phyloP scores from a whole-genome alignment of 2,797 vertebrate species.

The Gobionotothen gibberifrons region DNA sequence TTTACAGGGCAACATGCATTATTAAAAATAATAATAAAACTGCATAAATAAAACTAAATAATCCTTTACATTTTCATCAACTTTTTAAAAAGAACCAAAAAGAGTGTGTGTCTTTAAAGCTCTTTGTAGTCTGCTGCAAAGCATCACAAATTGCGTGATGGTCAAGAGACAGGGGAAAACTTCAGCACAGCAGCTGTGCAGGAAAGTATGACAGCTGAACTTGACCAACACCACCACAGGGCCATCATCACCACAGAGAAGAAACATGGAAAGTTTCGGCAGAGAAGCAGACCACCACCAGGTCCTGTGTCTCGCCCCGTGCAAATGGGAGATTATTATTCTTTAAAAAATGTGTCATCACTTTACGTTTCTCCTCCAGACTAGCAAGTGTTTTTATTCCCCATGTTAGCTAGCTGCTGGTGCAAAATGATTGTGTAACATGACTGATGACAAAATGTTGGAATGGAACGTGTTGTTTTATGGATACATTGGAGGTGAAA shows the following conservation, averaged over 20 bases:
- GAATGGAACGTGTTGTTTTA: constrained; percentile 22
- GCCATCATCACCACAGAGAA: constrained; percentile 71
- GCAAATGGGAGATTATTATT: constrained; percentile 78
- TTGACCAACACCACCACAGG: constrained; percentile 54
- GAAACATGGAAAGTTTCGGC: constrained; percentile 84
- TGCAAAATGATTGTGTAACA: constrained; percentile 49
- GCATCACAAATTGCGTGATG: constrained; percentile 65
- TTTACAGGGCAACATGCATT: not conserved
- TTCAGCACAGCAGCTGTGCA: constrained; percentile 65
- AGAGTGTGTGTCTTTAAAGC: constrained; percentile 51
- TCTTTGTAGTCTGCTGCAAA: constrained; percentile 74
- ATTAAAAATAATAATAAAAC: not conserved
- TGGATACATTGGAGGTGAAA: constrained; percentile 6
- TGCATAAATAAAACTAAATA: constrained; percentile 15
- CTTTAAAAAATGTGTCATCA: constrained; percentile 72
- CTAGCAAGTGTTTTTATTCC: constrained; percentile 27
- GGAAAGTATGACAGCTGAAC: constrained; percentile 84
- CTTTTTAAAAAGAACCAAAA: constrained; percentile 47
- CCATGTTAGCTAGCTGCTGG: constrained; percentile 3
- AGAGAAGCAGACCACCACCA: constrained; percentile 68
- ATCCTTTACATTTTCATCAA: constrained; percentile 2
- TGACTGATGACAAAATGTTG: constrained; percentile 5
- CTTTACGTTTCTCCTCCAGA: constrained; percentile 46
- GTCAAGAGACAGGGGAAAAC: constrained; percentile 71
- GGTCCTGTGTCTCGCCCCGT: constrained; percentile 74